These are phyloP conservation scores for Eueremaeus valkanovi DNA, from an alignment of 2,888 invertebrate genomes.

Conservation along the genomic window DNA sequence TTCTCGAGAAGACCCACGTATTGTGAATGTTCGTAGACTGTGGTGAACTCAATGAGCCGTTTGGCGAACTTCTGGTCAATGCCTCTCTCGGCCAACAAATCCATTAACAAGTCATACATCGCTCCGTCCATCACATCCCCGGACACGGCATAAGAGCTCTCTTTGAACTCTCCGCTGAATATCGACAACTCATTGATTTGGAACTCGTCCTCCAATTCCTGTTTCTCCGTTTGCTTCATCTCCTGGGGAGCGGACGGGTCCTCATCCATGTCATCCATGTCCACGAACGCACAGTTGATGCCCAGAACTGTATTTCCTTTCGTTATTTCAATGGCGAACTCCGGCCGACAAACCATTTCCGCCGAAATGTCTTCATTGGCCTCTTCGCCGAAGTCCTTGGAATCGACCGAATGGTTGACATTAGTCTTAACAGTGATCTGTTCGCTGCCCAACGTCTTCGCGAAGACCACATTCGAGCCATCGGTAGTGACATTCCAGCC, in stretches of 20 bases:
- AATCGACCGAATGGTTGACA: constrained; percentile 90
- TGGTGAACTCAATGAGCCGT: constrained; percentile 79
- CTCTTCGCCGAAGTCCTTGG: constrained; percentile 67
- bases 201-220: constrained; percentile 64
- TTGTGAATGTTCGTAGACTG: constrained; percentile 84
- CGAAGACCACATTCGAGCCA: constrained; percentile 79
- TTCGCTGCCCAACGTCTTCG: constrained; percentile 60
- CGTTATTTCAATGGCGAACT: constrained; percentile 78
- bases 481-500: constrained; percentile 74
- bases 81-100: constrained; percentile 92
- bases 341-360: constrained; percentile 79
- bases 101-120: constrained; percentile 88
- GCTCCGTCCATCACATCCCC: constrained; percentile 94
- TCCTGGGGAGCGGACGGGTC: constrained; percentile 8
- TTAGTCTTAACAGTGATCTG: constrained; percentile 75
- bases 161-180: constrained; percentile 79
- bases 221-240: neutral
- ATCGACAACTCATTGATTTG: constrained; percentile 90
- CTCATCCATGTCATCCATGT: constrained; percentile 27
- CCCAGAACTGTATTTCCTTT: constrained; percentile 49
- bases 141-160: constrained; percentile 76
- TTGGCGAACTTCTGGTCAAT: constrained; percentile 87
- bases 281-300: constrained; percentile 17
- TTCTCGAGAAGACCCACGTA: constrained; percentile 84
- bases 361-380: constrained; percentile 57